phyloP scores from a whole-genome alignment of 2,888 invertebrate species.

The Acleris literana region DNA sequence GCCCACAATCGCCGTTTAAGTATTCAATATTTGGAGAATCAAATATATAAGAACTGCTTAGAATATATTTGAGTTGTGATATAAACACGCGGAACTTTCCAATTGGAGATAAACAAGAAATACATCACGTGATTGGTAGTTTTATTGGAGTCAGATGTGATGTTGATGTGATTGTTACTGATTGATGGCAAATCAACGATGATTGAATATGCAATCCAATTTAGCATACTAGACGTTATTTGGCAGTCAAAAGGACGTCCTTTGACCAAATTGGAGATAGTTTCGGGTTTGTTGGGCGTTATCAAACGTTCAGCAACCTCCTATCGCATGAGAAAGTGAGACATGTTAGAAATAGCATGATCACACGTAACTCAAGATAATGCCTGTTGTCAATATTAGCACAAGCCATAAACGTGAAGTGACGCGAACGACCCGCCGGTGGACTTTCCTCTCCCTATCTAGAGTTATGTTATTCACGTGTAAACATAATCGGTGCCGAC shows the following conservation, averaged over 20 bases:
- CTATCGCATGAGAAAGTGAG: slow-evolving; percentile 20
- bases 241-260: slow-evolving; percentile 1
- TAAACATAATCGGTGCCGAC: background rate
- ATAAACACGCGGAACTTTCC: slow-evolving; percentile 21
- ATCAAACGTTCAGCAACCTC: background rate
- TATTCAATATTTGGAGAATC: slow-evolving; percentile 24
- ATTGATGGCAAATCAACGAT: slow-evolving; percentile 30
- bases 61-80: slow-evolving; percentile 20
- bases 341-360: slow-evolving; percentile 23
- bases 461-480: background rate
- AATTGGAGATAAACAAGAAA: slow-evolving; percentile 16
- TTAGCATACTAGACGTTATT: slow-evolving; percentile 5
- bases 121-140: slow-evolving; percentile 23
- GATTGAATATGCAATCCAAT: slow-evolving; percentile 25
- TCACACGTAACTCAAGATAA: slow-evolving; percentile 22
- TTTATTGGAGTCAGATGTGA: slow-evolving; percentile 28
- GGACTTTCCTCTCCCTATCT: slow-evolving; percentile 34
- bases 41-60: slow-evolving; percentile 13
- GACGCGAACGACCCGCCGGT: slow-evolving; percentile 27
- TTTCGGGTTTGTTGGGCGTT: background rate
- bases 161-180: slow-evolving; percentile 26
- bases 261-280: background rate
- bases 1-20: slow-evolving; percentile 3
- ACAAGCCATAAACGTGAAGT: slow-evolving; percentile 16
- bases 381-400: slow-evolving; percentile 25